phyloP scores from a whole-genome alignment of 37 sponge, comb jelly and placozoan genomes.

The Sycon ciliatum region DNA sequence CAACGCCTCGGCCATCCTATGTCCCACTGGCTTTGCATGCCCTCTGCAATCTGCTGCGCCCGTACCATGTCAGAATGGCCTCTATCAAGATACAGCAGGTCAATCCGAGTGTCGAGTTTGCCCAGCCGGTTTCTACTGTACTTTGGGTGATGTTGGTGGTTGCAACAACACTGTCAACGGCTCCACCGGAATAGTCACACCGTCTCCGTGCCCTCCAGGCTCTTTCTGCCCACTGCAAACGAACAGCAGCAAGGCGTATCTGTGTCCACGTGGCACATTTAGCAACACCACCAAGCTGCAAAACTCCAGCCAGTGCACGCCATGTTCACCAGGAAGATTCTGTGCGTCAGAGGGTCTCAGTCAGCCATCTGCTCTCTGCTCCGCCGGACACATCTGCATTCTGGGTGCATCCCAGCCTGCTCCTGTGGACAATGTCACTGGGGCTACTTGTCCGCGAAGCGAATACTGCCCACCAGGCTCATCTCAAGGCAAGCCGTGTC shows the following conservation, averaged over 20 bases:
- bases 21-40: slow-evolving; percentile 11
- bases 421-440: not conserved
- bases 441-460: slow-evolving; percentile 26
- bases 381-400: slow-evolving; percentile 24
- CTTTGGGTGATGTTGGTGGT: not conserved
- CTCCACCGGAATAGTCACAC: not conserved
- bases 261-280: not conserved
- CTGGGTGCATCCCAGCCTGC: not conserved
- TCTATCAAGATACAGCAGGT: not conserved
- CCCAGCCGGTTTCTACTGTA: slow-evolving; percentile 33
- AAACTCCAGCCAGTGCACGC: not conserved
- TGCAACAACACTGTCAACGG: not conserved
- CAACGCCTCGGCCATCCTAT: not conserved
- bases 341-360: not conserved
- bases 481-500: not conserved
- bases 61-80: slow-evolving; percentile 28
- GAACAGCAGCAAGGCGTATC: not conserved
- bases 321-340: not conserved
- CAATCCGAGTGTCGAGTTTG: slow-evolving; percentile 16
- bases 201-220: slow-evolving; percentile 29
- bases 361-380: not conserved
- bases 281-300: not conserved
- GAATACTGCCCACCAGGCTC: slow-evolving; percentile 16
- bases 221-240: slow-evolving; percentile 32
- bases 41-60: slow-evolving; percentile 21